phyloP scores from a whole-genome alignment of 2,113 vertebrate species.

The Cynopterus brachyotis region DNA sequence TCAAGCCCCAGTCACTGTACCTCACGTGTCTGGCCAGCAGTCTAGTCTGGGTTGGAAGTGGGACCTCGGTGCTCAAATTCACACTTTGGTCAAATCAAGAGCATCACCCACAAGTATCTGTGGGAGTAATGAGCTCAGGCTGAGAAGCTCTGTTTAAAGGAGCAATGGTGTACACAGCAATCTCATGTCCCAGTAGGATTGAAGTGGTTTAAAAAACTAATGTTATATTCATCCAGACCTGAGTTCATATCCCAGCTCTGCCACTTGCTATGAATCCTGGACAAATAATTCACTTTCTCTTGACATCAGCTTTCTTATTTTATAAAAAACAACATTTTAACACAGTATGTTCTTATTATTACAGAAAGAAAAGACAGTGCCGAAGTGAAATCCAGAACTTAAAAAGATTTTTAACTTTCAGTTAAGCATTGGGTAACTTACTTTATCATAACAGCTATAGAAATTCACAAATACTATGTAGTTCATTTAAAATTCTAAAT shows the following conservation, averaged over 20 bases:
- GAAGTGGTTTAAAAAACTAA: neutral
- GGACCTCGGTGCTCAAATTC: neutral
- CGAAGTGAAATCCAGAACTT: neutral
- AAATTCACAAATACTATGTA: neutral
- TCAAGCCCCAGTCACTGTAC: neutral
- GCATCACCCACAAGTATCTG: neutral
- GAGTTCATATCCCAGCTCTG: neutral
- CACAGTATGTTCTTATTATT: neutral
- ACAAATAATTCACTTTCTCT: slow-evolving; percentile 26
- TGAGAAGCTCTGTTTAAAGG: neutral
- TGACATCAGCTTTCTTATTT: neutral
- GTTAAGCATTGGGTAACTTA: neutral
- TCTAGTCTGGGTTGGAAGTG: neutral
- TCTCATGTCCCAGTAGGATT: neutral
- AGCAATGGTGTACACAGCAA: neutral
- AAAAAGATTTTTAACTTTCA: neutral
- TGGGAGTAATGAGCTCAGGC: neutral
- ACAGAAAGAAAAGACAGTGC: neutral
- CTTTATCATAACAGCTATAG: neutral
- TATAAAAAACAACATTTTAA: neutral
- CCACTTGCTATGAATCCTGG: neutral
- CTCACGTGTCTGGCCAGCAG: neutral
- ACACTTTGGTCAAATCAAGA: neutral
- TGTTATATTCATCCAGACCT: neutral
- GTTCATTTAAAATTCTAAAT: slow-evolving; percentile 16